A percentile compares a stretch with the other conserved stretches of the same genome.
phyloP scores from a whole-genome alignment of 1,140 invertebrate genomes.

The Atta texana region DNA sequence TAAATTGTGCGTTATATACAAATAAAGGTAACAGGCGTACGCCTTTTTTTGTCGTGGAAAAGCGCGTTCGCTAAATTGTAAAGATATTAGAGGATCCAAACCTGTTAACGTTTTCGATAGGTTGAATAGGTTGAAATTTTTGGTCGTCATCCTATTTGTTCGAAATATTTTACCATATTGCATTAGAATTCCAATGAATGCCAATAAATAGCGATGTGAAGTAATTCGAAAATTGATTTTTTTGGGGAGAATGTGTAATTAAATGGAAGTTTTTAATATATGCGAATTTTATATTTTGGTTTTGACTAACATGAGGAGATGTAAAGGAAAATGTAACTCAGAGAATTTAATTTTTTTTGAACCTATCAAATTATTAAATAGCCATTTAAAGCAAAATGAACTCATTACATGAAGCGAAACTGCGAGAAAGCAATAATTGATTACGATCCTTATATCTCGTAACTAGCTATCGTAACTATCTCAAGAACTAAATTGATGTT shows the following conservation, averaged over 20 bases:
- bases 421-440: background rate
- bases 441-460: background rate
- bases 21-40: background rate
- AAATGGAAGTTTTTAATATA: background rate
- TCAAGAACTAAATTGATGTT: background rate
- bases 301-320: background rate
- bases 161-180: conserved; percentile 23
- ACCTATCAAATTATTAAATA: background rate
- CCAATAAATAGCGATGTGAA: background rate
- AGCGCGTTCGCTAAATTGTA: conserved; percentile 4
- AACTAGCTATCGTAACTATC: background rate
- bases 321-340: background rate
- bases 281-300: background rate
- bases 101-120: conserved; percentile 19
- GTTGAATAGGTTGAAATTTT: background rate
- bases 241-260: background rate
- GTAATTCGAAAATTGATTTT: conserved; percentile 11
- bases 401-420: no score
- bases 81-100: background rate
- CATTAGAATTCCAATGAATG: conserved; percentile 2
- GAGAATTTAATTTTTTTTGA: background rate
- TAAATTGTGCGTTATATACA: conserved; percentile 35
- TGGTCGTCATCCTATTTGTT: background rate
- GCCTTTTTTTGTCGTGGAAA: conserved; percentile 12
- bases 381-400: background rate